Conservation (phyloP, 2,797 vertebrate genomes). For the Scleropages formosus region DNA sequence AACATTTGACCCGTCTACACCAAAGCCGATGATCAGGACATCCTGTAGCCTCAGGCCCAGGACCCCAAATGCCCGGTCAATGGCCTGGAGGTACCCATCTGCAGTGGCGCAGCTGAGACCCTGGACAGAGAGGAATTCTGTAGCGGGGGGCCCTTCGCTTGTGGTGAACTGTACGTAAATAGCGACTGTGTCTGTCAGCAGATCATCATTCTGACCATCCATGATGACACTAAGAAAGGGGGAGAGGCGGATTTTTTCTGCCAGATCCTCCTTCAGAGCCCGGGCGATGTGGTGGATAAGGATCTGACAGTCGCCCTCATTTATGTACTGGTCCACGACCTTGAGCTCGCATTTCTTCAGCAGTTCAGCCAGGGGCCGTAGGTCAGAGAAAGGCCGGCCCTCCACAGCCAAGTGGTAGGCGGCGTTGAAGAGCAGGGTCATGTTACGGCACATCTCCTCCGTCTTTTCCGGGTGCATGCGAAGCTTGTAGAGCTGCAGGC, state of each 20-base stretch:
- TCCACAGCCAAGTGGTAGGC: slow-evolving; percentile 91
- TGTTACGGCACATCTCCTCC: slow-evolving; percentile 94
- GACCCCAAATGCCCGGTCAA: slow-evolving; percentile 84
- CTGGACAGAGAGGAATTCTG: slow-evolving; percentile 90
- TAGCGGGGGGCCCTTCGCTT: slow-evolving; percentile 82
- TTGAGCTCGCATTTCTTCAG: slow-evolving; percentile 93
- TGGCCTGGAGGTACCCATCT: slow-evolving; percentile 87
- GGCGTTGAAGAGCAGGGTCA: slow-evolving; percentile 89
- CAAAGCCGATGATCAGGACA: slow-evolving; percentile 82
- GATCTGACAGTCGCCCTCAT: slow-evolving; percentile 91
- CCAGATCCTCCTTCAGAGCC: slow-evolving; percentile 85
- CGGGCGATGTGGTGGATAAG: slow-evolving; percentile 89
- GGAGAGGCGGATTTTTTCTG: slow-evolving; percentile 88
- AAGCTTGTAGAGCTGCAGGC: slow-evolving; percentile 94
- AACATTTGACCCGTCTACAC: slow-evolving; percentile 84
- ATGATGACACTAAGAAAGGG: slow-evolving; percentile 90
- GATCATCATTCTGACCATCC: slow-evolving; percentile 86
- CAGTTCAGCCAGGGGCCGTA: slow-evolving; percentile 86
- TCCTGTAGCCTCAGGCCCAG: slow-evolving; percentile 86
- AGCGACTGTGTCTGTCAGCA: slow-evolving; percentile 85
- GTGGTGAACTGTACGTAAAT: slow-evolving; percentile 90
- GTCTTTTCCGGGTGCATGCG: slow-evolving; percentile 98
- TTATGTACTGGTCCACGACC: slow-evolving; percentile 97
- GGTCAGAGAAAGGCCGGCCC: slow-evolving; percentile 87
- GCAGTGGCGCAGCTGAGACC: slow-evolving; percentile 79